Evolutionary conservation across 2,113 vertebrate species (phyloP).

Genomic region (Laticauda laticaudata): DNA sequence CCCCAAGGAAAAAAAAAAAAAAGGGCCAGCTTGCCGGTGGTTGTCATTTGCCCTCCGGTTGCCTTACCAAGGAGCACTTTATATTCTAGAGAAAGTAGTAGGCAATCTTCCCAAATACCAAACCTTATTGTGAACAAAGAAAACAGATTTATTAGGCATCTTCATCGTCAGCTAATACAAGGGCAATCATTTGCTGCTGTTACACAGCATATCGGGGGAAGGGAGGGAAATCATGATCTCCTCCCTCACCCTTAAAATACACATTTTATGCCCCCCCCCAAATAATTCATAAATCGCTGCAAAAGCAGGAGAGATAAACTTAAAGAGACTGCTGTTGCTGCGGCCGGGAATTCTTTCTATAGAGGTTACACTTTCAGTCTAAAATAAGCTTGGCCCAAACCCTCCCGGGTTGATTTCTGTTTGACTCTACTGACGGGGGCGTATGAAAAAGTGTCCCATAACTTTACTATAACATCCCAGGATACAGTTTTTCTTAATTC

Average conservation of each 20-base stretch:
- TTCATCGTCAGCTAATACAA: constrained; percentile 8
- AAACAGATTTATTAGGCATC: not conserved
- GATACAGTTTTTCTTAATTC: not conserved
- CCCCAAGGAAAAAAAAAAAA: not conserved
- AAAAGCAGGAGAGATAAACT: not conserved
- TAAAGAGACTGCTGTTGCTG: not conserved
- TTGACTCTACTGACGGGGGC: not conserved
- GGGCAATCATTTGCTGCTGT: not conserved
- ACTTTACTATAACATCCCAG: not conserved
- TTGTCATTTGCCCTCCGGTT: constrained; percentile 38
- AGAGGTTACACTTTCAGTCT: not conserved
- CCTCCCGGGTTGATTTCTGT: not conserved
- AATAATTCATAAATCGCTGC: not conserved
- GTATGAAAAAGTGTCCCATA: not conserved
- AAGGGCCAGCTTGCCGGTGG: constrained; percentile 45
- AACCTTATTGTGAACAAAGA: not conserved
- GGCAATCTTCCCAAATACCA: not conserved
- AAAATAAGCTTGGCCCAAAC: not conserved
- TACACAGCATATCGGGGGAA: not conserved
- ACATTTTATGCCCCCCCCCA: not conserved
- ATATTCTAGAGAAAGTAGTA: not conserved
- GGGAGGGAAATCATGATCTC: not conserved
- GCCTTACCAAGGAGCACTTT: not conserved
- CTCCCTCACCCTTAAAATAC: not conserved
- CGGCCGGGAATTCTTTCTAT: not conserved